Evolutionary conservation across 2,797 vertebrate species (phyloP).

Genomic region (Galaxias olidus): DNA sequence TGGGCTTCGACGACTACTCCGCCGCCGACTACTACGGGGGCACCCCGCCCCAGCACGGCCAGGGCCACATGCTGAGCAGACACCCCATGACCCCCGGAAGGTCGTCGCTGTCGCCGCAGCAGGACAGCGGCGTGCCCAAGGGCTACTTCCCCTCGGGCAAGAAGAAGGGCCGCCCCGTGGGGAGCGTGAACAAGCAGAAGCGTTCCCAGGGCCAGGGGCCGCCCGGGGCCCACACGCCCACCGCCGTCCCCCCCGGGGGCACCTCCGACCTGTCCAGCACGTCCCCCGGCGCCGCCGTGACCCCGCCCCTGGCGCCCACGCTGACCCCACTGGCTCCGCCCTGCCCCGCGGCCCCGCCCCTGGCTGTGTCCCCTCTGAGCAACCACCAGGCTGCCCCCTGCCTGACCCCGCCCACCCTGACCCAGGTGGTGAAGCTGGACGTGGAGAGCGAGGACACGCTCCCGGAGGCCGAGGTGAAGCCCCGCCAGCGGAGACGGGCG

Average conservation of each 20-base stretch:
- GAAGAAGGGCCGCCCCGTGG: conserved; percentile 96
- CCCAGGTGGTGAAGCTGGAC: conserved; percentile 71
- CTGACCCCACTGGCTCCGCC: conserved; percentile 30
- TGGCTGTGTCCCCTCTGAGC: conserved; percentile 25
- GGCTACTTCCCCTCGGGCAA: conserved; percentile 99
- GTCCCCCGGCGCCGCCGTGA: conserved; percentile 52
- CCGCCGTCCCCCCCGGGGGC: conserved; percentile 33
- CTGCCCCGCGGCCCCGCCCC: conserved; percentile 39
- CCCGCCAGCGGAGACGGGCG: conserved; percentile 63
- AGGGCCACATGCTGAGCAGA: conserved; percentile 70
- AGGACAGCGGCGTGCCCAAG: conserved; percentile 83
- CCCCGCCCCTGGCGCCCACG: conserved; percentile 29
- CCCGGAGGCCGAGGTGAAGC: conserved; percentile 69
- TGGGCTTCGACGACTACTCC: conserved; percentile 79
- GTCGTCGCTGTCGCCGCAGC: conserved; percentile 47
- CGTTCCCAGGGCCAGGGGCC: conserved; percentile 74
- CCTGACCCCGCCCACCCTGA: conserved; percentile 57
- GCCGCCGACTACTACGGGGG: conserved; percentile 74
- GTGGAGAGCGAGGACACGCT: conserved; percentile 71
- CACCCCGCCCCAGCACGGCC: conserved; percentile 68
- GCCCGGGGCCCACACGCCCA: conserved; percentile 63
- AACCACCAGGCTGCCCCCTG: conserved; percentile 49
- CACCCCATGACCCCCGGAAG: conserved; percentile 72
- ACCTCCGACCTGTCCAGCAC: conserved; percentile 41
- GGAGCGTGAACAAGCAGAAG: conserved; percentile 98